These are phyloP conservation scores for Seira sanloemensis DNA, from an alignment of 2,888 invertebrate species.

Conservation along the genomic window DNA sequence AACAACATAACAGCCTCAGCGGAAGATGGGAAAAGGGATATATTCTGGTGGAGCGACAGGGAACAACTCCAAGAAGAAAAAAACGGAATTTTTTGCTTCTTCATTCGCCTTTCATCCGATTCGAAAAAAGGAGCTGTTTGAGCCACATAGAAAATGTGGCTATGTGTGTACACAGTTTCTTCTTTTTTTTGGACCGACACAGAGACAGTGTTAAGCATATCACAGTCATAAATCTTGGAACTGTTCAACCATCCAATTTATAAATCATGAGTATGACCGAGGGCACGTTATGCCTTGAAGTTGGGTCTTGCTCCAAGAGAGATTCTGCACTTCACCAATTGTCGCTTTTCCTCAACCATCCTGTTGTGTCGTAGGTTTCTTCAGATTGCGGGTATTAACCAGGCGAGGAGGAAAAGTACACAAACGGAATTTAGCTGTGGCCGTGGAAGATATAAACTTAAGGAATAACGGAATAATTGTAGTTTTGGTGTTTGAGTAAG, in stretches of 20 bases:
- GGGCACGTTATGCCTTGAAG: conserved; percentile 25
- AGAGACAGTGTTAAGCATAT: conserved; percentile 70
- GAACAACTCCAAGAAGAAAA: not conserved
- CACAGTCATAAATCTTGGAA: conserved; percentile 71
- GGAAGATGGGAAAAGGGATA: conserved; percentile 21
- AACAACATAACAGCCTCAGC: not conserved
- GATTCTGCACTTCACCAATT: conserved; percentile 5
- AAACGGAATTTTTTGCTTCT: not conserved
- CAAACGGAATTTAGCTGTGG: no score
- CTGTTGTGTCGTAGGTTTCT: no score
- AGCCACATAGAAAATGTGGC: not conserved
- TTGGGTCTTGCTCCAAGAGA: not conserved
- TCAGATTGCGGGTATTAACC: no score
- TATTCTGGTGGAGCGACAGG: not conserved
- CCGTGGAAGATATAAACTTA: no score
- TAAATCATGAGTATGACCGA: conserved; percentile 69
- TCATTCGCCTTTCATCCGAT: conserved; percentile 19
- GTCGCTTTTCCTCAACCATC: conserved; percentile 30
- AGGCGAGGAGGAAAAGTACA: no score
- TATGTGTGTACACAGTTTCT: no score
- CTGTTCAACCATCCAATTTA: conserved; percentile 71
- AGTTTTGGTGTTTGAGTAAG: no score
- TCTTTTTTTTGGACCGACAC: not conserved
- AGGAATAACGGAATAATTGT: no score
- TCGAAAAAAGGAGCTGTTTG: conserved; percentile 30